A percentile compares a stretch with the other conserved stretches of the same genome.
These are phyloP conservation scores for Cotesia chilonis DNA, from an alignment of 1,140 invertebrate species.

Conservation along the genomic window DNA sequence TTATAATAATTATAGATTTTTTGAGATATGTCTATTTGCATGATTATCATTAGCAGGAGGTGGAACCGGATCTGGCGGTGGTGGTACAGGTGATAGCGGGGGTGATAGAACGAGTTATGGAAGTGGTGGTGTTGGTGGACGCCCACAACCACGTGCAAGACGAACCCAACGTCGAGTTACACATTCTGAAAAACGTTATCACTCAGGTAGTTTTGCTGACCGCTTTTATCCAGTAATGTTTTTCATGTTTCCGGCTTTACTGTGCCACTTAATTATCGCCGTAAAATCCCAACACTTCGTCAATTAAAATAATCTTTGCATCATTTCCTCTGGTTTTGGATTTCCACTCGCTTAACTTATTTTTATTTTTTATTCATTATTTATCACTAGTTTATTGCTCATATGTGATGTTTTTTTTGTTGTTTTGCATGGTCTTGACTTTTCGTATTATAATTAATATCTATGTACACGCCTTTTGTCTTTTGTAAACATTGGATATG, in stretches of 20 bases:
- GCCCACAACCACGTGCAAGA: slow-evolving; percentile 76
- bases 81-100: slow-evolving; percentile 46
- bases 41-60: slow-evolving; percentile 51
- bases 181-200: slow-evolving; percentile 95
- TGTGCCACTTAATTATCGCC: slow-evolving; percentile 25
- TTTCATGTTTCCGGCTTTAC: slow-evolving; percentile 5
- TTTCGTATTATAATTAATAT: too few species aligned
- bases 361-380: not conserved
- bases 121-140: slow-evolving; percentile 63
- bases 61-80: slow-evolving; percentile 52
- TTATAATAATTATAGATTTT: not conserved
- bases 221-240: slow-evolving; percentile 25
- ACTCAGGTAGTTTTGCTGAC: slow-evolving; percentile 79
- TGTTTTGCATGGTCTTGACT: slow-evolving; percentile 12
- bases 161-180: slow-evolving; percentile 90
- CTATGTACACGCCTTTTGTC: too few species aligned
- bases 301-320: slow-evolving; percentile 22
- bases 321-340: slow-evolving; percentile 16
- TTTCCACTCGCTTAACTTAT: not conserved
- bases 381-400: not conserved
- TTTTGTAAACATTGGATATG: too few species aligned
- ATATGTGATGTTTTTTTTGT: not conserved
- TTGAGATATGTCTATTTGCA: slow-evolving; percentile 34
- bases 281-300: slow-evolving; percentile 11
- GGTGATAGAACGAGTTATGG: slow-evolving; percentile 55